Base-by-base conservation (phyloP, 2,797 vertebrate species). In the Mastacembelus armatus region DNA sequence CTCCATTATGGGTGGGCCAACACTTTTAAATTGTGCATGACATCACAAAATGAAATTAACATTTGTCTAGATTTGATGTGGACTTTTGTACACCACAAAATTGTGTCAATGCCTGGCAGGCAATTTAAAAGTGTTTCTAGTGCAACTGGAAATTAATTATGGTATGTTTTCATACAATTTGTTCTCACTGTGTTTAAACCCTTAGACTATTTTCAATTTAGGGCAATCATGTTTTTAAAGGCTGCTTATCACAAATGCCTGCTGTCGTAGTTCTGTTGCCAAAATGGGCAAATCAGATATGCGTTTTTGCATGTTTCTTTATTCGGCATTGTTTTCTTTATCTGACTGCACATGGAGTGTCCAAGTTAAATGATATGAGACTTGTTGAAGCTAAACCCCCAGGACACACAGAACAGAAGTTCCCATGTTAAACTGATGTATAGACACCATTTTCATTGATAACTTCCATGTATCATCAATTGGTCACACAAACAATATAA, bases 391-490 rank as follows among this genome's bases (percentile, higher is more conserved):
- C 10, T 19, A 33, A 63, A 33, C 60, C 21, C 32, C 7, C 14
- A 33, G 8, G 29, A 38, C 36, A 49, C 16, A 27, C 12, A 30
- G 3, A 30, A 19, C 38, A 74, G 15, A 71, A 50, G 42, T 61
- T 61, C 43, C 30, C 48, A 32, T 7, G 5, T 54, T 60, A 32
- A 47, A 12, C 0, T 1, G 16, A 67, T 75, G 64, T 29, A 71
- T 16, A 40, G n/a, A 18, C 22, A 40, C 43, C 12, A 56, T 9
- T 61, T 40, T 58, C 22, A 11, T 14, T 43, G 22, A 32, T 65
- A 44, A 62, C 30, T 19, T 52, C 10, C n/a, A 26, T 9, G 26
- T 32, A 38, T 60, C 29, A 66, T 32, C 39, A 29, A 36, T 21
- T 39, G 39, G 33, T 51, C 36, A 18, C 12, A 29, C 33, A 30